These are phyloP conservation scores for human DNA, from an alignment of 2,113 vertebrate genomes.

Conservation along the genomic window GRCh38 chr4:41928501-41929000, in stretches of 20 bases:
- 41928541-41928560: neutral
- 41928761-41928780: neutral
- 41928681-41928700: neutral
- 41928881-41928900: too few species aligned
- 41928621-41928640: neutral
- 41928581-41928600: neutral
- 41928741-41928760: constrained; percentile 26
- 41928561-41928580: neutral
- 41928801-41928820: neutral
- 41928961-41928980: too few species aligned
- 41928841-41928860: neutral
- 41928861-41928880: neutral
- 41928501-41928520: neutral
- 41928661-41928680: neutral
- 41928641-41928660: neutral
- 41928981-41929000: too few species aligned
- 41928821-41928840: neutral
- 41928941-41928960: too few species aligned
- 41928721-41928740: neutral
- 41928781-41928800: neutral
- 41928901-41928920: too few species aligned
- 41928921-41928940: too few species aligned
- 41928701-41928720: neutral
- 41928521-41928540: neutral
- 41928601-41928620: neutral